Evolutionary conservation across 2,888 invertebrate species (phyloP).

Genomic region (Dorcus parallelipipedus): DNA sequence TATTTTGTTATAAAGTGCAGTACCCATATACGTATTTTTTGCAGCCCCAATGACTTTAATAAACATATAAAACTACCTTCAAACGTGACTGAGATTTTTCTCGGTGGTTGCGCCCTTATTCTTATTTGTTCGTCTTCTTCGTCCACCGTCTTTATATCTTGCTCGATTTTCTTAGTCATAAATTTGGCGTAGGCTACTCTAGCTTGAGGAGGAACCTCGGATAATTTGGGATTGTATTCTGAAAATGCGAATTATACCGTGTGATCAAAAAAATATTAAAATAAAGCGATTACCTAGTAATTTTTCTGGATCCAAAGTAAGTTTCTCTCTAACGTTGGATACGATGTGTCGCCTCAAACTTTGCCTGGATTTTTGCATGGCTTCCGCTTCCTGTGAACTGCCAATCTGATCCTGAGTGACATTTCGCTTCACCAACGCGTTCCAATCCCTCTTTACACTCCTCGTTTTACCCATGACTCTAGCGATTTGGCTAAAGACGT

Average conservation of each 20-base stretch:
- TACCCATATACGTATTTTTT: background rate
- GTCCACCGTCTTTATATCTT: constrained; percentile 49
- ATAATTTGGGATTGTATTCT: constrained; percentile 79
- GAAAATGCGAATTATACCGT: constrained; percentile 8
- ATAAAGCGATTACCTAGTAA: constrained; percentile 56
- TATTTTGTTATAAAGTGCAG: background rate
- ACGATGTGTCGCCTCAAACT: constrained; percentile 71
- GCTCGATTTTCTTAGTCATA: constrained; percentile 70
- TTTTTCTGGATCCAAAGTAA: constrained; percentile 69
- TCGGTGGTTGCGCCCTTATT: background rate
- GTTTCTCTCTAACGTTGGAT: constrained; percentile 58
- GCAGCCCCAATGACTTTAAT: background rate
- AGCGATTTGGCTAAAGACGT: constrained; percentile 81
- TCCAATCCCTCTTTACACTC: constrained; percentile 75
- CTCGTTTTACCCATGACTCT: constrained; percentile 68
- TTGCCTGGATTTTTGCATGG: constrained; percentile 62
- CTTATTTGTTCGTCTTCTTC: constrained; percentile 18
- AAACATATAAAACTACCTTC: background rate
- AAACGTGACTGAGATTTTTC: background rate
- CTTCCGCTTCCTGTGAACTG: constrained; percentile 64
- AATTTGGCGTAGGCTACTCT: constrained; percentile 85
- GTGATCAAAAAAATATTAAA: too few species aligned
- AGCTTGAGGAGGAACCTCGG: constrained; percentile 71
- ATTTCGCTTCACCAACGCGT: constrained; percentile 72
- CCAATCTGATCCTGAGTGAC: constrained; percentile 74